Evolutionary conservation across 2,797 vertebrate species (phyloP), one percentile per base, ranked within the genome.

Genomic region (Anguilla anguilla): DNA sequence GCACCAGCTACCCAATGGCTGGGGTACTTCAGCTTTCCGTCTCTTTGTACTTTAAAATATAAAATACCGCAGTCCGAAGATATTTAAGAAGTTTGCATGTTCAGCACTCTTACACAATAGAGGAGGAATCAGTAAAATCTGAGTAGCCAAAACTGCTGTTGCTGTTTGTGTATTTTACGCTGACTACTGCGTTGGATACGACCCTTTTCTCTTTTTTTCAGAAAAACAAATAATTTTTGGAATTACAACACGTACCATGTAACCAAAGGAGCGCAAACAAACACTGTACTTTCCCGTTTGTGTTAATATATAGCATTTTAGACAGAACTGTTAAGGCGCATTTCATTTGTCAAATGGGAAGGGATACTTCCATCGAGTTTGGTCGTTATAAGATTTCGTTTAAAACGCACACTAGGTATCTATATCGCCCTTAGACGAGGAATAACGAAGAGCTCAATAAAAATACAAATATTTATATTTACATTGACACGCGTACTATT

Each of bases 1-100:
- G 39, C 2, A 87, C 43, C 86, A 43, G 57, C 77, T n/a, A 87
- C 77, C 74, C 53, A 43, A 39, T 82, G 86, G 51, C 31, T 51
- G 61, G 61, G 61, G 61, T 13, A 67, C 55, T n/a, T 67, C 5
- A n/a, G 6, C 61, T 67, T 67, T n/a, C 22, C 25, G 61, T 5
- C 6, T n/a, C 22, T 57, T 25, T n/a, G 22, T 67, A 67, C 61
- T 67, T 67, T 25, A n/a, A 67, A 67, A 67, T 67, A 67, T 67
- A n/a, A 67, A 67, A 25, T 5, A 67, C n/a, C 39, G 39, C 39
- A 39, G 39, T 39, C 22, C 22, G n/a, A 25, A 67, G 6, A n/a
- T n/a, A n/a, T 67, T 67, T n/a, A 9, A 67, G n/a, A 67, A 67
- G 61, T 67, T n/a, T 25, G 61, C n/a, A 67, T 67, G 22, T 67